Percentiles rank a stretch among this genome's conserved stretches.
These are phyloP conservation scores for Trachops cirrhosus DNA, from an alignment of 2,797 vertebrate genomes.

Conservation along the genomic window DNA sequence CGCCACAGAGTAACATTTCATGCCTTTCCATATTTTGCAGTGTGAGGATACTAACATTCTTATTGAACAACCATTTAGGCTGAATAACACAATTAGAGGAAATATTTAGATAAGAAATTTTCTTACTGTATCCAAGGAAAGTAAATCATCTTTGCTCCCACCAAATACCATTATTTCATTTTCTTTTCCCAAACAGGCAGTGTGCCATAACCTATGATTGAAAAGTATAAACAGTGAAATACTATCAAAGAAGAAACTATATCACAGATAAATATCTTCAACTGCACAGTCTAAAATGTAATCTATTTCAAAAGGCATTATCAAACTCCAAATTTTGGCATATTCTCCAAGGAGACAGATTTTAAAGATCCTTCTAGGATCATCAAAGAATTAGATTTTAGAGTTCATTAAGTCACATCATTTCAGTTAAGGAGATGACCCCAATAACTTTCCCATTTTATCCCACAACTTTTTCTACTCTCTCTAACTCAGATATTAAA, in stretches of 20 bases:
- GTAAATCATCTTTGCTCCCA: constrained; percentile 95
- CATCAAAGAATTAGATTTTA: neutral
- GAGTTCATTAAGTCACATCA: neutral
- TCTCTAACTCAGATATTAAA: constrained; percentile 28
- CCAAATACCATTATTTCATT: constrained; percentile 96
- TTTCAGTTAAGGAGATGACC: neutral
- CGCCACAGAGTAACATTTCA: neutral
- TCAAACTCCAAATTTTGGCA: neutral
- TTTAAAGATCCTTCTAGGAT: constrained; percentile 3
- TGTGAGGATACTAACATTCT: neutral
- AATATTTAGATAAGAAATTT: constrained; percentile 41
- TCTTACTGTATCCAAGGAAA: constrained; percentile 93
- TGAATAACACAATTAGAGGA: constrained; percentile 32
- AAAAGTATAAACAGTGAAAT: constrained; percentile 48
- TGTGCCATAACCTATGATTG: constrained; percentile 92
- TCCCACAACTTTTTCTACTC: neutral
- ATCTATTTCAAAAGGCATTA: constrained; percentile 13
- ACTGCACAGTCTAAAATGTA: neutral
- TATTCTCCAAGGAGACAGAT: neutral
- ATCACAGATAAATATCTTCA: constrained; percentile 13
- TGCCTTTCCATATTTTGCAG: constrained; percentile 11
- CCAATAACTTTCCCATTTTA: neutral
- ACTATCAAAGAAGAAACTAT: neutral
- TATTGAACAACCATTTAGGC: neutral
- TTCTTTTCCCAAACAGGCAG: constrained; percentile 91